Evolutionary conservation across 2,113 vertebrate genomes (phyloP), one percentile per base, ranked within the genome.

Genomic region (Ictalurus punctatus): DNA sequence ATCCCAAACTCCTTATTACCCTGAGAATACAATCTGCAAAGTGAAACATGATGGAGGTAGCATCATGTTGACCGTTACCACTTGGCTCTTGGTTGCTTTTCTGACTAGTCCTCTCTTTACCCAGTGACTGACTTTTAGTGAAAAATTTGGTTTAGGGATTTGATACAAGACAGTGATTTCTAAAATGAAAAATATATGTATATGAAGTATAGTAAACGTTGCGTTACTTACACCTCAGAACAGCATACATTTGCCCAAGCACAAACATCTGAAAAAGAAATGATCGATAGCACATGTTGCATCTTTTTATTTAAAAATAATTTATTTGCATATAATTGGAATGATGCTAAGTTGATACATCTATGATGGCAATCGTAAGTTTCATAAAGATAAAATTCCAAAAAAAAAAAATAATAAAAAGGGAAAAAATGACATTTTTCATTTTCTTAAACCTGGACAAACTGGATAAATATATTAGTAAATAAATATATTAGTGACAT

Each of bases 381-480:
- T 95, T 91, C 93, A 94, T 95, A 93, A 93, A 93, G 92, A 94
- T 94, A 95, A 94, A 92, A 96, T 93, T 96, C 95, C 95, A 94
- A 92, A 95, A 95, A 65, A 84, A 86, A 65, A 84, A 84, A 87
- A 95, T 92, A 92, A 90, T 76, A 91, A 95, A 93, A 92, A 95
- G 6, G 30, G 19, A 5, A 25, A 23, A 61, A 61, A 83, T 37
- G n/a, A 59, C 91, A 95, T 92, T 90, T 90, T 88, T 34, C 90
- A 93, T 90, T 92, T 92, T 92, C 94, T 95, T 95, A 96, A 94
- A 96, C 94, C 76, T 92, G 93, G 93, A 94, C 95, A 95, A 89
- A 91, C 92, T 96, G 97, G 97, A 99, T 98, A 99, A 99, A 99
- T 99, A 99, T 99, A 99, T 99, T 99, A 99, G 97, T 97, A 99